Evolutionary conservation across 1,140 invertebrate genomes (phyloP), one percentile per base, ranked within the genome.

Genomic region (Schlechtendalia chinensis): DNA sequence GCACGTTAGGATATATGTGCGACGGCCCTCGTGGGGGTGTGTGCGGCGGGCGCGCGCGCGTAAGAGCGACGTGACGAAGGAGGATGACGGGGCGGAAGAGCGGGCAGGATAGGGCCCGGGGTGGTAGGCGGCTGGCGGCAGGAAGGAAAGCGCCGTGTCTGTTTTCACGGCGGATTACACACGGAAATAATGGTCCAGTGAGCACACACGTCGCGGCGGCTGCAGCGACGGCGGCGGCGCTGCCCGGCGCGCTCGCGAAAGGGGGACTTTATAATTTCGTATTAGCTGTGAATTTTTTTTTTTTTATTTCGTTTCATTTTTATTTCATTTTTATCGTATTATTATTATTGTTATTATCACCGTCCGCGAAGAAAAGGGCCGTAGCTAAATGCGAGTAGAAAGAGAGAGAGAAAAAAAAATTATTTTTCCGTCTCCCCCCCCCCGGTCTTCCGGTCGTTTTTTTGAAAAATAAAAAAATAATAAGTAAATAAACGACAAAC

Each of bases 121-220:
- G 17, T 56, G 5, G 32, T 54, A 24, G 75, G 56, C 24, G 75
- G 54, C 22, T 39, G 75, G 54, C 24, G 27, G 75, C 75, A 79
- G 75, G 56, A 79, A 79, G 56, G 75, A 79, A 79, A 79, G 75
- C 75, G 56, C 75, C 75, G 75, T 79, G 75, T 79, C 75, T 79
- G 75, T 79, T 79, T 79, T 79, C 58, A 79, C 75, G 75, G 75
- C 75, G 75, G 75, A 79, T 79, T 79, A 79, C 75, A 79, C 75
- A 79, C 75, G 75, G 75, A 79, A 79, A 79, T 79, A 79, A 79
- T 79, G 75, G 75, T 79, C 75, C 75, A 79, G 58, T 63, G 75
- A 79, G 75, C 75, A 79, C 75, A 79, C 75, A 79, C 75, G 75
- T 79, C 75, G 75, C 75, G 75, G 58, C 22, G 39, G 74, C 3